Conservation (phyloP, 2,797 vertebrate genomes). For the Alca torda region DNA sequence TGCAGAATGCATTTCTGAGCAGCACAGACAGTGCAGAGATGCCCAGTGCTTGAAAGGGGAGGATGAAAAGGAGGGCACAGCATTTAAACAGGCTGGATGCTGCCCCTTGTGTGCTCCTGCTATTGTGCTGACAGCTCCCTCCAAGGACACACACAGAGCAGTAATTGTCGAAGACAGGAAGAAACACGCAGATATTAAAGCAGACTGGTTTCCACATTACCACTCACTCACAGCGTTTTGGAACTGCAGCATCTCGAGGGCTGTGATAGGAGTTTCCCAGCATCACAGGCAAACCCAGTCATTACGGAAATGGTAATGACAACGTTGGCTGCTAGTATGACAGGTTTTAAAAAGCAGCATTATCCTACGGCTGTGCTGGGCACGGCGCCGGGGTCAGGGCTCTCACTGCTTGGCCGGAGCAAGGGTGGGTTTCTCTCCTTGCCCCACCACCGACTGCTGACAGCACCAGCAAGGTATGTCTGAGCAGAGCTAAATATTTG, state of each 20-base stretch:
- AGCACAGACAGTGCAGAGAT: not conserved
- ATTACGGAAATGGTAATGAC: not conserved
- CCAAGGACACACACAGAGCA: not conserved
- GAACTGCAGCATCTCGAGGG: not conserved
- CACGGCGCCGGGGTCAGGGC: not conserved
- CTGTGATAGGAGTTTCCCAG: not conserved
- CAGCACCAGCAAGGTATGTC: not conserved
- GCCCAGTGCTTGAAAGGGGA: not conserved
- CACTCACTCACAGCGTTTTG: not conserved
- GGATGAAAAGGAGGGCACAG: not conserved
- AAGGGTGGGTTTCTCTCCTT: not conserved
- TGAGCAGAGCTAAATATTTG: not conserved
- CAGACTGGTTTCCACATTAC: not conserved
- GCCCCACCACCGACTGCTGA: not conserved
- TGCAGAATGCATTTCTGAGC: not conserved
- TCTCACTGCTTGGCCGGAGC: not conserved
- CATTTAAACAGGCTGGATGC: slow-evolving; percentile 2
- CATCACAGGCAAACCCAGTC: not conserved
- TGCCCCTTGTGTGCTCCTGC: not conserved
- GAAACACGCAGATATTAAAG: not conserved
- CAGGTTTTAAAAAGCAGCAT: not conserved
- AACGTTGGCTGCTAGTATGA: not conserved
- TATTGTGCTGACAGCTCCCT: not conserved
- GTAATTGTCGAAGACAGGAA: not conserved
- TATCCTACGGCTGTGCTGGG: not conserved